phyloP scores from a whole-genome alignment of 2,888 invertebrate species.

The Nomada goodeniana region DNA sequence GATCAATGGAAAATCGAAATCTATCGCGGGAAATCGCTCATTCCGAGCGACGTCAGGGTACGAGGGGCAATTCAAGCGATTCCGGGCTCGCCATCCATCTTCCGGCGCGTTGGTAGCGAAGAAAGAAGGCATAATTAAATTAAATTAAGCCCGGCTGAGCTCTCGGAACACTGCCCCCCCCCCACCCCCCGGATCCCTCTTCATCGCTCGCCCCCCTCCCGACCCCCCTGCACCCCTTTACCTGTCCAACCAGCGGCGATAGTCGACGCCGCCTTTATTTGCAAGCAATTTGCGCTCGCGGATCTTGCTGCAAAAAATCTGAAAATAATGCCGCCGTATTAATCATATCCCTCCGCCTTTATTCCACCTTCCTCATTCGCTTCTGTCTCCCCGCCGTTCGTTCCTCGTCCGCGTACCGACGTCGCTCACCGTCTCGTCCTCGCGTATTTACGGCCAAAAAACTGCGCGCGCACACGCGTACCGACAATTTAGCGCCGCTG shows the following conservation, averaged over 20 bases:
- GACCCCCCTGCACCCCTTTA: slow-evolving; percentile 18
- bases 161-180: slow-evolving; percentile 50
- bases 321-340: slow-evolving; percentile 82
- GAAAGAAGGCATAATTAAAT: slow-evolving; percentile 80
- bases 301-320: slow-evolving; percentile 77
- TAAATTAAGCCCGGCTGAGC: slow-evolving; percentile 75
- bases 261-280: slow-evolving; percentile 79
- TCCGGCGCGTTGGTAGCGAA: slow-evolving; percentile 72
- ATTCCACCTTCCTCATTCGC: slow-evolving; percentile 31
- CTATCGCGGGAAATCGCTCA: slow-evolving; percentile 51
- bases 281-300: slow-evolving; percentile 80
- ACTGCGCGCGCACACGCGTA: slow-evolving; percentile 10
- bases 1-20: slow-evolving; percentile 54
- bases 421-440: slow-evolving; percentile 39
- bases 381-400: slow-evolving; percentile 26
- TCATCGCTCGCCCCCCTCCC: not conserved
- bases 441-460: slow-evolving; percentile 56
- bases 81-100: slow-evolving; percentile 76
- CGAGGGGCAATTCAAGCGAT: slow-evolving; percentile 58
- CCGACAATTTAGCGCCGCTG: slow-evolving; percentile 33
- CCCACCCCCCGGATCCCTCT: slow-evolving; percentile 22
- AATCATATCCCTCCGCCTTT: slow-evolving; percentile 78
- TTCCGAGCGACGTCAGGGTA: slow-evolving; percentile 51
- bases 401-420: slow-evolving; percentile 27
- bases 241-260: slow-evolving; percentile 70